Percentiles rank a stretch among this genome's conserved stretches.
phyloP scores from a whole-genome alignment of 1,140 invertebrate genomes.

The Zeugodacus cucurbitae region DNA sequence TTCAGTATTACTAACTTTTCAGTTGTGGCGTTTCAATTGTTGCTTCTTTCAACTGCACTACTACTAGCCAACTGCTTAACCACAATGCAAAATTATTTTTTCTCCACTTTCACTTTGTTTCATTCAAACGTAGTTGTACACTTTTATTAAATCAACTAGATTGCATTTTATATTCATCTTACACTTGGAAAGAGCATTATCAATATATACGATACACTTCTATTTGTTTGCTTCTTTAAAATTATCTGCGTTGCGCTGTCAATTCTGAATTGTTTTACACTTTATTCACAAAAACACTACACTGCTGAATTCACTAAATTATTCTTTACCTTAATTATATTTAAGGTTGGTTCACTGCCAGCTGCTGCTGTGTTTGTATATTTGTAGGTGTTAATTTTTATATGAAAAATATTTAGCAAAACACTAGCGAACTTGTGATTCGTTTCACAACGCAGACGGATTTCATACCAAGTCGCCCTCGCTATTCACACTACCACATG shows the following conservation, averaged over 20 bases:
- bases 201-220: neutral
- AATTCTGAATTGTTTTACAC: neutral
- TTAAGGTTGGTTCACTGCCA: neutral
- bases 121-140: neutral
- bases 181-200: neutral
- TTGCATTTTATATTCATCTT: neutral
- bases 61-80: neutral
- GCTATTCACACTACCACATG: neutral
- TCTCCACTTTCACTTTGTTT: neutral
- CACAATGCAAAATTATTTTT: constrained; percentile 5
- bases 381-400: neutral
- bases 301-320: neutral
- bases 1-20: neutral
- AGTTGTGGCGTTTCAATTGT: neutral
- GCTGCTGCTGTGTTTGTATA: neutral
- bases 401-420: neutral
- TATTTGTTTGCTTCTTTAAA: neutral
- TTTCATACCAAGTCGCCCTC: neutral
- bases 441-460: neutral
- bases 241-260: neutral
- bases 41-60: neutral
- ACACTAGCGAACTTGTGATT: neutral
- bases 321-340: neutral
- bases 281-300: neutral
- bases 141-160: neutral